A percentile compares a stretch with the other conserved stretches of the same genome.
Conservation (phyloP, 2,797 vertebrate genomes). For the Phalloptychus januarius region DNA sequence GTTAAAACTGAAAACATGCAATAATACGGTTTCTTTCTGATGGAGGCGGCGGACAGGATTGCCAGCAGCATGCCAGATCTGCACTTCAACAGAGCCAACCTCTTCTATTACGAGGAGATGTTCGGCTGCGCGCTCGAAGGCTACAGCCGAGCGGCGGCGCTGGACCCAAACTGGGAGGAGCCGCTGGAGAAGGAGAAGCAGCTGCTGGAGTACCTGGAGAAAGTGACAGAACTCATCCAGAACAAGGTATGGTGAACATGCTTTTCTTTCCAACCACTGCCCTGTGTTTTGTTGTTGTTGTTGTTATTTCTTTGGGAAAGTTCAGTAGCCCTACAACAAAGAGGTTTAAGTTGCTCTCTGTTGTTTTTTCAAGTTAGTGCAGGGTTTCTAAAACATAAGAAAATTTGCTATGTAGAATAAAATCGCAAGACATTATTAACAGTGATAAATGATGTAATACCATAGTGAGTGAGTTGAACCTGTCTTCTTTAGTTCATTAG, state of each 20-base stretch:
- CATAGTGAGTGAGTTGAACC: too few relatives aligned
- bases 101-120: constrained; percentile 92
- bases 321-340: not conserved
- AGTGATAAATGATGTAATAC: too few relatives aligned
- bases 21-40: not conserved
- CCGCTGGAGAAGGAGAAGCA: constrained; percentile 83
- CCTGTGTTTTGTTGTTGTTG: not conserved
- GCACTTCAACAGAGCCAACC: constrained; percentile 88
- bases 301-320: not conserved
- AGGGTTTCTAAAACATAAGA: not conserved
- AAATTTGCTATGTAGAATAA: not conserved
- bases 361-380: not conserved
- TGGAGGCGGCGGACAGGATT: constrained; percentile 88
- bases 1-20: not conserved
- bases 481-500: too few relatives aligned
- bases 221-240: constrained; percentile 81
- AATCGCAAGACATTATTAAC: too few relatives aligned
- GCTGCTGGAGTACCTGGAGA: constrained; percentile 86
- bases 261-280: not conserved
- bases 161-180: constrained; percentile 87
- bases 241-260: constrained; percentile 80
- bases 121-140: constrained; percentile 86
- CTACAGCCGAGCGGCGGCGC: constrained; percentile 83
- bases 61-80: constrained; percentile 88
- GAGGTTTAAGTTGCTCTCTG: not conserved